Evolutionary conservation across 2,113 vertebrate genomes (phyloP).

Genomic region (Scolopax mira): DNA sequence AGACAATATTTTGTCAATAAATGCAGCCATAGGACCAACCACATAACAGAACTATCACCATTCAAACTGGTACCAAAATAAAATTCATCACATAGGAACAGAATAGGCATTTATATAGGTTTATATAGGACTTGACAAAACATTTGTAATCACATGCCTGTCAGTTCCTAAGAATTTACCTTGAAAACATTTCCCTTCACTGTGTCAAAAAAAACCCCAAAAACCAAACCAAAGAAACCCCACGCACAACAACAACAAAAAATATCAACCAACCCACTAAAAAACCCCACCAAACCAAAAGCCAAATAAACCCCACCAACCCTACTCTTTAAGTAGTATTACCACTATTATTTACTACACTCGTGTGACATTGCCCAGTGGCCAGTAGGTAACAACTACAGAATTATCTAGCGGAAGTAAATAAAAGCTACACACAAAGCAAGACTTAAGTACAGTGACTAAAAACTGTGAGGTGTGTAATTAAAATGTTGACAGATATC

Average conservation of each 20-base stretch:
- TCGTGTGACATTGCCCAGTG: not conserved
- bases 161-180: not conserved
- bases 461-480: not conserved
- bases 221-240: fast-evolving
- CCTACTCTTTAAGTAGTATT: fast-evolving
- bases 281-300: not conserved
- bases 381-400: not conserved
- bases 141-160: not conserved
- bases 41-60: not conserved
- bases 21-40: not conserved
- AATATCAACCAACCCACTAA: not conserved
- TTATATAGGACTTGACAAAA: not conserved
- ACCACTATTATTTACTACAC: not conserved
- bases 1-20: conserved; percentile 18
- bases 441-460: not conserved
- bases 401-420: not conserved
- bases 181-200: not conserved
- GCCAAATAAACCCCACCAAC: not conserved
- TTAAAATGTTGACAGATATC: not conserved
- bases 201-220: too few species aligned
- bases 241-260: too few species aligned
- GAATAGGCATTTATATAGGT: not conserved
- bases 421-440: not conserved
- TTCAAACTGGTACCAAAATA: not conserved
- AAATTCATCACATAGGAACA: not conserved